Evolutionary conservation across 1,140 invertebrate genomes (phyloP).

Genomic region (Eubasilissa regina): DNA sequence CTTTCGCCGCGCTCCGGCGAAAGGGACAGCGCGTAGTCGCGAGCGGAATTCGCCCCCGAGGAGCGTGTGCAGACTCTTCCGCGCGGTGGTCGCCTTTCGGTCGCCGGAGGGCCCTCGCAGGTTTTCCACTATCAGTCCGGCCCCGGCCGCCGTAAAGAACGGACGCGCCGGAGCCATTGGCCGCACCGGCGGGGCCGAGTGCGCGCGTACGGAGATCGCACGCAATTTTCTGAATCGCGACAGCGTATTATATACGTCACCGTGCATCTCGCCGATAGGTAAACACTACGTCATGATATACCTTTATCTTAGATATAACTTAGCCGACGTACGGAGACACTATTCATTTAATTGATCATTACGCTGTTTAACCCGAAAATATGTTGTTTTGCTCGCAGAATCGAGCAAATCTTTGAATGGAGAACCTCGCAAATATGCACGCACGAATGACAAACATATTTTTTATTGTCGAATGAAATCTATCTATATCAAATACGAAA

Average conservation of each 20-base stretch:
- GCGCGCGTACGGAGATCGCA: constrained; percentile 14
- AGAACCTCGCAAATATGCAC: no score
- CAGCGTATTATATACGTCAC: background rate
- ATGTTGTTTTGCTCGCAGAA: no score
- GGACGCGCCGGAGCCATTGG: constrained; percentile 41
- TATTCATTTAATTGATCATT: no score
- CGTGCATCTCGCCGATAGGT: constrained; percentile 4
- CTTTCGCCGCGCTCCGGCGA: background rate
- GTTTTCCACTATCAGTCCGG: constrained; percentile 51
- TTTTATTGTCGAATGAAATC: no score
- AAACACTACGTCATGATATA: constrained; percentile 18
- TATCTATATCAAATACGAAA: no score
- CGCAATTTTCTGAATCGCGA: no score
- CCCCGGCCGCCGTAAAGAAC: constrained; percentile 53
- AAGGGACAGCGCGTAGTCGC: background rate
- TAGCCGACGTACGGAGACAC: background rate
- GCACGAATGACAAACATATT: no score
- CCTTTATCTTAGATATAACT: background rate
- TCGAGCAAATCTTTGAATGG: no score
- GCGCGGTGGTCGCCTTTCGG: background rate
- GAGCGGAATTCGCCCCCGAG: background rate
- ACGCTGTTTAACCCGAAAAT: no score
- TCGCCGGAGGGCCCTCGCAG: background rate
- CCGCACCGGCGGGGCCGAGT: constrained; percentile 11
- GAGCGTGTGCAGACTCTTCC: background rate